phyloP scores from a whole-genome alignment of 2,113 vertebrate species.

The Myrmecophaga tridactyla region DNA sequence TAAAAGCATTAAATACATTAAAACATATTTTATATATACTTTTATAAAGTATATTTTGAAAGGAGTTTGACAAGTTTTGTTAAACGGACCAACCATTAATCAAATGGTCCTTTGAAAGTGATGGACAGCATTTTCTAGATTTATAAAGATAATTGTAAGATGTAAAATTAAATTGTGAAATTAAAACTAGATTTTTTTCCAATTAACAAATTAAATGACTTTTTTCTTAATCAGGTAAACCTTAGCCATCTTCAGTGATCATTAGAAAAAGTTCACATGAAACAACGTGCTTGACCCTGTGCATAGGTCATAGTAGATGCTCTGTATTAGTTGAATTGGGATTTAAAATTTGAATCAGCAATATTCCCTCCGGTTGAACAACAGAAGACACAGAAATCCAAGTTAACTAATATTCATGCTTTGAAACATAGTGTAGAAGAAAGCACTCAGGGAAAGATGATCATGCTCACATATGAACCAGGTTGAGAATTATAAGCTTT shows the following conservation, averaged over 20 bases:
- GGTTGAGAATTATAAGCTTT: background rate
- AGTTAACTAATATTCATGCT: background rate
- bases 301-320: background rate
- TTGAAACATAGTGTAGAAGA: background rate
- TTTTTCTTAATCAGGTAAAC: background rate
- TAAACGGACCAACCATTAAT: background rate
- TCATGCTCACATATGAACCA: background rate
- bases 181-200: background rate
- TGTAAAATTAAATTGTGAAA: background rate
- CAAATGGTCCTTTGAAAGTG: background rate
- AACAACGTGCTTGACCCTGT: background rate
- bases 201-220: background rate
- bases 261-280: background rate
- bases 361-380: background rate
- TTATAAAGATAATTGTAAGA: background rate
- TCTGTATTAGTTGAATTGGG: background rate
- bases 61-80: background rate
- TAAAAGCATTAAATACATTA: constrained; percentile 36
- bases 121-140: background rate
- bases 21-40: background rate
- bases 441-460: background rate
- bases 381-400: background rate
- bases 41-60: no score
- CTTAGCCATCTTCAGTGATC: background rate
- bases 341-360: background rate